Conservation (phyloP, 2,888 invertebrate species). For the Catocala fraxini region DNA sequence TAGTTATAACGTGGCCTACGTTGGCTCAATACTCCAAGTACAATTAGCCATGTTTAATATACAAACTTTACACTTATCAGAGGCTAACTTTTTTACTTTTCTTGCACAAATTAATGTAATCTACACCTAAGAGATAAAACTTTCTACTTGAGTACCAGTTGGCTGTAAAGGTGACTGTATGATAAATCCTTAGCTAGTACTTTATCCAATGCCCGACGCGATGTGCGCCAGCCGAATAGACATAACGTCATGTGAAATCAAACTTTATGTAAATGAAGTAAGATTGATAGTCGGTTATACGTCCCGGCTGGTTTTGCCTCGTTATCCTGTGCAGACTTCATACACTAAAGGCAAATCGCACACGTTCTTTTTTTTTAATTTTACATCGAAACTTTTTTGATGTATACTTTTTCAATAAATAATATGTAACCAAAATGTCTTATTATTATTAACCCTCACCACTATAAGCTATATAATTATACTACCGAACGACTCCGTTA, state of each 20-base stretch:
- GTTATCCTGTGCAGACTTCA: slow-evolving; percentile 44
- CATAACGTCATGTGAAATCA: slow-evolving; percentile 6
- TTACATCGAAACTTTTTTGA: slow-evolving; percentile 85
- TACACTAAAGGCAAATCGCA: slow-evolving; percentile 58
- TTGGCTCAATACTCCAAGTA: slow-evolving; percentile 55
- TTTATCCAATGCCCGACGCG: slow-evolving; percentile 32
- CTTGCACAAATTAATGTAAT: slow-evolving; percentile 42
- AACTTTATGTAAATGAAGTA: slow-evolving; percentile 20
- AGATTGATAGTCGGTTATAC: slow-evolving; percentile 21
- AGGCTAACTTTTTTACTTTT: slow-evolving; percentile 50
- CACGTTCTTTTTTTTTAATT: slow-evolving; percentile 78
- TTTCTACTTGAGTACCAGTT: slow-evolving; percentile 51
- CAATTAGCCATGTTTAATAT: slow-evolving; percentile 53
- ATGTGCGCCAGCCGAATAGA: slow-evolving; percentile 28
- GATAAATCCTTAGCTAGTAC: slow-evolving; percentile 42
- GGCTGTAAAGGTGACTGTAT: slow-evolving; percentile 60
- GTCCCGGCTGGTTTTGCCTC: slow-evolving; percentile 30
- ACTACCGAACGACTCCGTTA: too few species aligned
- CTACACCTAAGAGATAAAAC: slow-evolving; percentile 34
- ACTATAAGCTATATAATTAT: too few species aligned
- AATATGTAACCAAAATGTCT: slow-evolving; percentile 72
- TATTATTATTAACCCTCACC: slow-evolving; percentile 23
- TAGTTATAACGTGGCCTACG: slow-evolving; percentile 45
- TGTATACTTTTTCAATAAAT: slow-evolving; percentile 85
- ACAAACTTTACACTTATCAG: slow-evolving; percentile 46